phyloP scores from a whole-genome alignment of 2,113 vertebrate genomes.

The Dicentrarchus labrax region DNA sequence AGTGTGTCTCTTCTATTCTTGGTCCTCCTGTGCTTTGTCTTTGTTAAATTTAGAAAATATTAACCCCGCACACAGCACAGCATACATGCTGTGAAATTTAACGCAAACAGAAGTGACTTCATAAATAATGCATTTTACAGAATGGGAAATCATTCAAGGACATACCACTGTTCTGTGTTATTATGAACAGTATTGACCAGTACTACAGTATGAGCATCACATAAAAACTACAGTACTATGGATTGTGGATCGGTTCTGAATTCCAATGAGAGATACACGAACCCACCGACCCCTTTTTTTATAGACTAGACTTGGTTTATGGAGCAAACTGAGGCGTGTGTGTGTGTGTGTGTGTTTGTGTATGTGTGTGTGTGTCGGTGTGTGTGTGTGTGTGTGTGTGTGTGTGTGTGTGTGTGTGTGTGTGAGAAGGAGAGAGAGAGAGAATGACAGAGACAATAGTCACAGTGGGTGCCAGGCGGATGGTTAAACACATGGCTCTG shows the following conservation, averaged over 20 bases:
- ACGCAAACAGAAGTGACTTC: background rate
- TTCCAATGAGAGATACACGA: slow-evolving; percentile 4
- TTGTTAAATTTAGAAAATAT: slow-evolving; percentile 11
- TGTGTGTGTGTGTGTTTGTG: slow-evolving; percentile 10
- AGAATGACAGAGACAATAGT: slow-evolving; percentile 29
- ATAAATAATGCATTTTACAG: slow-evolving; percentile 24
- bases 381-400: background rate
- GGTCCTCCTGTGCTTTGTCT: background rate
- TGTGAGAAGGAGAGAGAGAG: background rate
- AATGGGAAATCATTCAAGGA: slow-evolving; percentile 16
- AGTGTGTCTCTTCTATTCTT: background rate
- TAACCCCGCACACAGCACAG: background rate
- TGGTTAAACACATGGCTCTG: slow-evolving; percentile 31
- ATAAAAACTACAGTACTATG: background rate
- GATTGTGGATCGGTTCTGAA: slow-evolving; percentile 8
- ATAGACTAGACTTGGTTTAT: slow-evolving; percentile 15
- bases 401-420: background rate
- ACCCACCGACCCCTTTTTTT: background rate
- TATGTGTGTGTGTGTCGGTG: background rate
- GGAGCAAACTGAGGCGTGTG: background rate
- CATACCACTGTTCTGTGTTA: background rate
- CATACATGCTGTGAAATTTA: background rate
- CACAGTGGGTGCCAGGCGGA: slow-evolving; percentile 38
- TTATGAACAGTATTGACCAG: slow-evolving; percentile 28
- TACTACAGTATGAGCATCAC: slow-evolving; percentile 6